These are phyloP conservation scores for Ichneumoninae sp. DNA, from an alignment of 2,888 invertebrate species.

Conservation along the genomic window DNA sequence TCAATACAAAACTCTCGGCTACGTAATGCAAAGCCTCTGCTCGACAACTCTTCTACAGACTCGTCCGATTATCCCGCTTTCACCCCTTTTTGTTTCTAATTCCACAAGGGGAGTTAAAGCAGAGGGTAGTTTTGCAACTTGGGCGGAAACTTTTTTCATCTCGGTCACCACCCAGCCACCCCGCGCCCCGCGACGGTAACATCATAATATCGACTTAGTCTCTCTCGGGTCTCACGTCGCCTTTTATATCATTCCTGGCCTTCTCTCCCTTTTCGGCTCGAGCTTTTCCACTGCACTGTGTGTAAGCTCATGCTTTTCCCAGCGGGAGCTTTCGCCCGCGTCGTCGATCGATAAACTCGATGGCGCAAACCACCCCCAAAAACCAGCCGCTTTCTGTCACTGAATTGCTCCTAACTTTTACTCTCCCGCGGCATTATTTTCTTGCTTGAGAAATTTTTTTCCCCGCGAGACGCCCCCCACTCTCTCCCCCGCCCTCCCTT, in stretches of 20 bases:
- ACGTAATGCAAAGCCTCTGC: background rate
- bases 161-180: background rate
- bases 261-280: conserved; percentile 1
- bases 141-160: conserved; percentile 36
- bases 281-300: conserved; percentile 18
- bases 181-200: conserved; percentile 10
- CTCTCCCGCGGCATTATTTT: background rate
- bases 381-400: conserved; percentile 42
- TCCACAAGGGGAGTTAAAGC: background rate
- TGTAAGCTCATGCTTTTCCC: conserved; percentile 37
- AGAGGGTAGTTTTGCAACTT: background rate
- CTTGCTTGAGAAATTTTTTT: conserved; percentile 24
- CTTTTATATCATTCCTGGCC: conserved; percentile 12
- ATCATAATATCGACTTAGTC: conserved; percentile 60
- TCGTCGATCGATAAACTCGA: conserved; percentile 60
- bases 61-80: background rate
- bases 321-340: conserved; percentile 6
- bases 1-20: conserved; percentile 34
- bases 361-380: conserved; percentile 44
- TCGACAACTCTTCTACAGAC: background rate
- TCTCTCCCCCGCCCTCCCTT: background rate
- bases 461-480: background rate
- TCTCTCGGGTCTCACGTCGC: background rate
- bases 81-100: conserved; percentile 27
- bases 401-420: conserved; percentile 45